Base-by-base conservation (phyloP, 1,140 invertebrate genomes). In the Nephotettix cincticeps region DNA sequence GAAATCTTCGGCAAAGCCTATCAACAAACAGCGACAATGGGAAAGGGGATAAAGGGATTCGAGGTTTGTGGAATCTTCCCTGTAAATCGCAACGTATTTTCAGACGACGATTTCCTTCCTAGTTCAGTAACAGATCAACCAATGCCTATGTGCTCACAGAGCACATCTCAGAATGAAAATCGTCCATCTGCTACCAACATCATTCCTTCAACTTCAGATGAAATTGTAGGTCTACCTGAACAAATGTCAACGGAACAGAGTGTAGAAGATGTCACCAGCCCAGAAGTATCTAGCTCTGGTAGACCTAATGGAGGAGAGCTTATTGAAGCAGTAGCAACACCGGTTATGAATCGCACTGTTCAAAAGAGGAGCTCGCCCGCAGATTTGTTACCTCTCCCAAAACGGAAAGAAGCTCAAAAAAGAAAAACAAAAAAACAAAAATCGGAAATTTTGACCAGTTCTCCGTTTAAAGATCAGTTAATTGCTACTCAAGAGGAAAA, bases 21-120 rank as follows among this genome's bases (percentile, higher is more conserved):
- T 76, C 66, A 76, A 27, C 78, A 74, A 76, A 75, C 75, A 69
- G 77, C 79, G 54, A 76, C 75, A 66, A 77, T 79, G 45, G 73
- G 78, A 75, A 81, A 78, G 75, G 77, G 75, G 29, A 69, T 79
- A 30, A 76, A 78, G 75, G 79, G 78, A 21, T 82, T 82, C 73
- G 72, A 73, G 74, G 73, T 47, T 54, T 76, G 76, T 66, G 80
- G 79, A 36, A 77, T 83, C 71, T 81, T 76, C 72, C 79, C 81
- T 28, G 43, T 79, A 11, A 80, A 81, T 74, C 72, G 72, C 47
- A 58, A 78, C 73, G 73, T 80, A 66, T 81, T 81, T 77, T 65
- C 63, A 69, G 76, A 80, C 29, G 71, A 71, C 61, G 77, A 80
- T 28, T 63, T 63, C 29, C 58, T 63, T 63, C 58, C 58, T 23